Conservation (phyloP, 2,113 vertebrate genomes). For the Sander vitreus region DNA sequence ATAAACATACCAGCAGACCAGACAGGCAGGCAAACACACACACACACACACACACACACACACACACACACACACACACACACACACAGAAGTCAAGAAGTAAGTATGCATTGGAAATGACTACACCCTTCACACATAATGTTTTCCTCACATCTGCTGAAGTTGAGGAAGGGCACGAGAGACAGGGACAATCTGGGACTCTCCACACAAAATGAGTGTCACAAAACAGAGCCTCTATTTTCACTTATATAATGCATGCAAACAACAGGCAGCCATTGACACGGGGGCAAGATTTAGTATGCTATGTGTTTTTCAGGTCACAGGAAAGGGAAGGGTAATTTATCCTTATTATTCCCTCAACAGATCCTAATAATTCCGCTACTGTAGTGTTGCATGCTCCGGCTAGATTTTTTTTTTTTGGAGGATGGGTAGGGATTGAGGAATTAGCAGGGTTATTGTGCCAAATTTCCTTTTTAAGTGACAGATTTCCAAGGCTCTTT, state of each 20-base stretch:
- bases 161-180: slow-evolving; percentile 28
- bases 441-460: slow-evolving; percentile 64
- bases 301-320: slow-evolving; percentile 69
- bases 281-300: slow-evolving; percentile 63
- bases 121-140: slow-evolving; percentile 54
- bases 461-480: slow-evolving; percentile 58
- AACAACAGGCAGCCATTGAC: slow-evolving; percentile 69
- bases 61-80: slow-evolving; percentile 43
- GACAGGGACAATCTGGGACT: slow-evolving; percentile 47
- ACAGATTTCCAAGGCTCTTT: slow-evolving; percentile 55
- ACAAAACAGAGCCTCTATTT: slow-evolving; percentile 55
- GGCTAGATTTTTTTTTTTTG: slow-evolving; percentile 17
- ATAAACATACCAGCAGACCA: slow-evolving; percentile 69
- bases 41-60: slow-evolving; percentile 25
- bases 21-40: slow-evolving; percentile 61
- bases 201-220: slow-evolving; percentile 62
- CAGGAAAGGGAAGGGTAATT: slow-evolving; percentile 57
- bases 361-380: slow-evolving; percentile 65
- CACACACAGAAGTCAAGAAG: slow-evolving; percentile 40
- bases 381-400: slow-evolving; percentile 65
- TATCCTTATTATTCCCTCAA: slow-evolving; percentile 61
- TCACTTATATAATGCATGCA: slow-evolving; percentile 60
- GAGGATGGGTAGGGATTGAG: slow-evolving; percentile 6
- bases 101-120: slow-evolving; percentile 70
- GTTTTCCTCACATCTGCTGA: slow-evolving; percentile 40